Conservation (phyloP, 23 tunicate genomes). For the Pegea sp. region DNA sequence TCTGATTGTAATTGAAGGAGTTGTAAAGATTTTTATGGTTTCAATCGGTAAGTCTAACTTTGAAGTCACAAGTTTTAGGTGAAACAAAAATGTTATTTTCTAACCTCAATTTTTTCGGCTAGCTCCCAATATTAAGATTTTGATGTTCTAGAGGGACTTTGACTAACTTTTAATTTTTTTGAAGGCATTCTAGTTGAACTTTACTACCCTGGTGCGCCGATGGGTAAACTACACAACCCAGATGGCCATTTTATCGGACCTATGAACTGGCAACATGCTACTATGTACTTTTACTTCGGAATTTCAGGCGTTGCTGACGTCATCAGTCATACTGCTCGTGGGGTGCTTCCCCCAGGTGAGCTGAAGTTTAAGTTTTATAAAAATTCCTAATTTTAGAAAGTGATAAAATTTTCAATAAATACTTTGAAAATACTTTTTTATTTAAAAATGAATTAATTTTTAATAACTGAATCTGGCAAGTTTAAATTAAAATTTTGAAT, state of each 20-base stretch:
- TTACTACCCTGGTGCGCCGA: conserved; percentile 87
- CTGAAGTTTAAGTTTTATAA: not conserved
- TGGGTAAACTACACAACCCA: conserved; percentile 26
- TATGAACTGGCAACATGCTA: conserved; percentile 97
- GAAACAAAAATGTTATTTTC: not conserved
- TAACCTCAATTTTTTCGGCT: not conserved
- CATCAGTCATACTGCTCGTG: conserved; percentile 27
- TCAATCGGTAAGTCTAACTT: too few species aligned
- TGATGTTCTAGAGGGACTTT: not conserved
- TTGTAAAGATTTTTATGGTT: conserved; percentile 35
- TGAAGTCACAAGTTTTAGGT: not conserved
- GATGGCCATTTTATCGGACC: conserved; percentile 52
- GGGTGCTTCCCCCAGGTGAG: conserved; percentile 59
- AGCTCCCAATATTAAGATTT: not conserved
- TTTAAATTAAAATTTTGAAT: not conserved
- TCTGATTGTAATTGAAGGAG: conserved; percentile 65
- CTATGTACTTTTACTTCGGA: conserved; percentile 95
- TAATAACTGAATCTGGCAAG: too few species aligned
- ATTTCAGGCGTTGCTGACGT: conserved; percentile 59
- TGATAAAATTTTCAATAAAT: too few species aligned
- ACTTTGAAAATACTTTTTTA: too few species aligned
- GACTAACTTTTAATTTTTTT: not conserved
- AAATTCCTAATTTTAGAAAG: too few species aligned
- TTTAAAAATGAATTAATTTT: too few species aligned
- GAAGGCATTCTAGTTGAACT: conserved; percentile 70